Conservation (phyloP, 2,888 invertebrate species). For the Platypus cylindrus region DNA sequence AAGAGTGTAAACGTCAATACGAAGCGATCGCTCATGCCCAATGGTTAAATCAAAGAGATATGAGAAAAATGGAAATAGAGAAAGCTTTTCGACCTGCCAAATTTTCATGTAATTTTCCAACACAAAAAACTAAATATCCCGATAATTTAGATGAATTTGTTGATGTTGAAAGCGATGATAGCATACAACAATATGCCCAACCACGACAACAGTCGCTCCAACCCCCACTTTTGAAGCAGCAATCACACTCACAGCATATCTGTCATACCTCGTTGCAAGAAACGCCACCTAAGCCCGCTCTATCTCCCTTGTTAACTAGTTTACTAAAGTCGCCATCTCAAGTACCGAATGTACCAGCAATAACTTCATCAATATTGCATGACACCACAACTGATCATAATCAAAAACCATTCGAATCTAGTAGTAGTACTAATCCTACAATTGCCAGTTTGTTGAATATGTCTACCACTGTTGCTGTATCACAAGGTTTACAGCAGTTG, state of each 20-base stretch:
- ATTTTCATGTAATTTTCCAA: constrained; percentile 16
- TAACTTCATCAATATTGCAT: constrained; percentile 34
- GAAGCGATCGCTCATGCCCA: constrained; percentile 49
- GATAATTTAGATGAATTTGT: constrained; percentile 28
- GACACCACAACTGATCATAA: constrained; percentile 34
- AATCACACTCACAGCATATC: constrained; percentile 4
- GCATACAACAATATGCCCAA: constrained; percentile 5
- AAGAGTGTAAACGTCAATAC: constrained; percentile 55
- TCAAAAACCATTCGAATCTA: constrained; percentile 23
- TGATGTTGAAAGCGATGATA: constrained; percentile 20
- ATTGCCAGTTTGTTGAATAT: constrained; percentile 42
- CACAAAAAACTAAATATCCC: constrained; percentile 32
- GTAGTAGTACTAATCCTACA: constrained; percentile 34
- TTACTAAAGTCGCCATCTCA: constrained; percentile 61
- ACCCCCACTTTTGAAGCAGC: constrained; percentile 11
- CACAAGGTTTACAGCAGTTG: constrained; percentile 40
- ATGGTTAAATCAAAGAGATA: constrained; percentile 54
- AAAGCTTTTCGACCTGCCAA: constrained; percentile 44
- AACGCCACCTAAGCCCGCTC: constrained; percentile 36
- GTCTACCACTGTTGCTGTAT: constrained; percentile 25
- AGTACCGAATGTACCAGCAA: constrained; percentile 30
- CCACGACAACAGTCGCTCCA: constrained; percentile 15
- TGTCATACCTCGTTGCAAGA: constrained; percentile 4
- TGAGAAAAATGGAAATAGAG: constrained; percentile 47
- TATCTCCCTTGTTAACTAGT: constrained; percentile 69